Evolutionary conservation across 2,113 vertebrate genomes (phyloP).

Genomic region (Theropithecus gelada): DNA sequence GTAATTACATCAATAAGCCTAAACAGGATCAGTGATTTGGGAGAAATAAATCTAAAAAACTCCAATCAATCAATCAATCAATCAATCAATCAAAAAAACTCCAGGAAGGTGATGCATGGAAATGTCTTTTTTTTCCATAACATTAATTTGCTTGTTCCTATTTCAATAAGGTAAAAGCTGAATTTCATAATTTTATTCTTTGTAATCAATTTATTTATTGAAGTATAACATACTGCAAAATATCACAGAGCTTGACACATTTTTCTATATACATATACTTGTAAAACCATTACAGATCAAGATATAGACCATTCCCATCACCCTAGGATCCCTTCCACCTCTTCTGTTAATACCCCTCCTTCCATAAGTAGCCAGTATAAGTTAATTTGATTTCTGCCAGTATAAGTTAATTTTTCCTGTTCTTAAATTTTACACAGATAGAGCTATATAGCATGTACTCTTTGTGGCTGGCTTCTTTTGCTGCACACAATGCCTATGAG

Average conservation of each 20-base stretch:
- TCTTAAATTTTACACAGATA: conserved; percentile 24
- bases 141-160: neutral
- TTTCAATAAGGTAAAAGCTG: conserved; percentile 27
- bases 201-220: conserved; percentile 37
- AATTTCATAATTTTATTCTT: conserved; percentile 3
- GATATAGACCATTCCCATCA: neutral
- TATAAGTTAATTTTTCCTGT: conserved; percentile 18
- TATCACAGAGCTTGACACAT: neutral
- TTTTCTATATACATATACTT: neutral
- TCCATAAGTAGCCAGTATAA: neutral
- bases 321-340: neutral
- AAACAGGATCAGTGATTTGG: neutral
- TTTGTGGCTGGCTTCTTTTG: conserved; percentile 32
- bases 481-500: neutral
- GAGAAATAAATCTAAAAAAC: neutral
- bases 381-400: neutral
- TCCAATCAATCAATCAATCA: neutral
- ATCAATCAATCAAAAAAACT: neutral
- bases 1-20: neutral
- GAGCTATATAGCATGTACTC: neutral
- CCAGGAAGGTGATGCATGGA: neutral
- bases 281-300: neutral
- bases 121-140: conserved; percentile 43
- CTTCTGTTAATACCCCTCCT: neutral
- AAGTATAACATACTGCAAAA: neutral